Conservation (phyloP, 2,888 invertebrate species). For the Bimastos eiseni region DNA sequence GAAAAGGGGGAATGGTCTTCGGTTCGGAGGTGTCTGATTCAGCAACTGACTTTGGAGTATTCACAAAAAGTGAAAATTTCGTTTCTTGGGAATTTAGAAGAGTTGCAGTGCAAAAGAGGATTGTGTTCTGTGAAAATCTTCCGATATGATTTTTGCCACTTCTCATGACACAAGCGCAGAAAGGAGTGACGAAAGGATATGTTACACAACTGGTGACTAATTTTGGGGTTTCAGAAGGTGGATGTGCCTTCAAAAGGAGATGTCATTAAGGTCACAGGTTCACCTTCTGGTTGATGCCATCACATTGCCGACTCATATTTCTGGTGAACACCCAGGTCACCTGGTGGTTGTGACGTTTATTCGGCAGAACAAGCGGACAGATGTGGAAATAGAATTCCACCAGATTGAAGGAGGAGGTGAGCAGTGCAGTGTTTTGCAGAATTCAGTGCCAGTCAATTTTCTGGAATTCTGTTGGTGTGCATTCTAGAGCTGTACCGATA, state of each 20-base stretch:
- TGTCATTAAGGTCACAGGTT: not conserved
- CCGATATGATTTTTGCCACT: not conserved
- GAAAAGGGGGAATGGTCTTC: not conserved
- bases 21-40: not conserved
- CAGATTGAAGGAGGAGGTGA: constrained; percentile 1
- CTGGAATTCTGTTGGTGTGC: too few species aligned
- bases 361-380: not conserved
- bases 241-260: not conserved
- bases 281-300: not conserved
- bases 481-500: not conserved
- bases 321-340: not conserved
- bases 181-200: not conserved
- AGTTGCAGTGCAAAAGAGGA: not conserved
- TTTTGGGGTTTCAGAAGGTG: not conserved
- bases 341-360: not conserved
- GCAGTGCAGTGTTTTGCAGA: not conserved
- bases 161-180: not conserved
- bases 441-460: too few species aligned
- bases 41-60: not conserved
- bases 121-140: not conserved
- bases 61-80: not conserved
- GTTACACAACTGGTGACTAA: not conserved
- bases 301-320: not conserved
- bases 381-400: not conserved
- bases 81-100: not conserved